Conservation (phyloP, 2,888 invertebrate species). For the Hirtodrosophila confusa region DNA sequence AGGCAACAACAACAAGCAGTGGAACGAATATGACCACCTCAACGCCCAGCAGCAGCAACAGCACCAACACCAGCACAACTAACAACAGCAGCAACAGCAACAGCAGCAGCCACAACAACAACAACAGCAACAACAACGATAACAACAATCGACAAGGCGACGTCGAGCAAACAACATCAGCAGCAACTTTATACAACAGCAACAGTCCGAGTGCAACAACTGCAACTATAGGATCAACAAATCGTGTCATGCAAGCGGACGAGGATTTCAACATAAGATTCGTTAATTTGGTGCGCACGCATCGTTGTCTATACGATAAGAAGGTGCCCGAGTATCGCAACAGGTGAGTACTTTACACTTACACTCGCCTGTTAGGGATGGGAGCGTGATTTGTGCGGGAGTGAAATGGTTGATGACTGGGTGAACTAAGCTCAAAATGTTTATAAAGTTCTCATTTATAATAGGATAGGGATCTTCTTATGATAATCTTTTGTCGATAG, state of each 20-base stretch:
- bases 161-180: slow-evolving; percentile 26
- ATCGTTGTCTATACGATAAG: slow-evolving; percentile 85
- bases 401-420: neutral
- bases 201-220: slow-evolving; percentile 44
- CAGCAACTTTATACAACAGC: slow-evolving; percentile 41
- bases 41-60: slow-evolving; percentile 58
- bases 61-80: slow-evolving; percentile 31
- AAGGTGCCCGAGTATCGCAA: slow-evolving; percentile 84
- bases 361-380: neutral
- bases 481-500: no score
- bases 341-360: slow-evolving; percentile 56
- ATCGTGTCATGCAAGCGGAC: slow-evolving; percentile 84
- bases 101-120: slow-evolving; percentile 28
- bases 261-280: slow-evolving; percentile 85
- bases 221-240: slow-evolving; percentile 60
- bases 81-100: slow-evolving; percentile 10
- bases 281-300: slow-evolving; percentile 85
- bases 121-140: slow-evolving; percentile 26
- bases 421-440: no score
- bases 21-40: slow-evolving; percentile 69
- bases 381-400: neutral
- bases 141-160: slow-evolving; percentile 31
- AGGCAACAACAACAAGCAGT: slow-evolving; percentile 38
- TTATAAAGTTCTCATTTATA: no score
- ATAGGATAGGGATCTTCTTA: no score